Conservation (phyloP, 1,140 invertebrate genomes). For the Diorhabda carinulata region DNA sequence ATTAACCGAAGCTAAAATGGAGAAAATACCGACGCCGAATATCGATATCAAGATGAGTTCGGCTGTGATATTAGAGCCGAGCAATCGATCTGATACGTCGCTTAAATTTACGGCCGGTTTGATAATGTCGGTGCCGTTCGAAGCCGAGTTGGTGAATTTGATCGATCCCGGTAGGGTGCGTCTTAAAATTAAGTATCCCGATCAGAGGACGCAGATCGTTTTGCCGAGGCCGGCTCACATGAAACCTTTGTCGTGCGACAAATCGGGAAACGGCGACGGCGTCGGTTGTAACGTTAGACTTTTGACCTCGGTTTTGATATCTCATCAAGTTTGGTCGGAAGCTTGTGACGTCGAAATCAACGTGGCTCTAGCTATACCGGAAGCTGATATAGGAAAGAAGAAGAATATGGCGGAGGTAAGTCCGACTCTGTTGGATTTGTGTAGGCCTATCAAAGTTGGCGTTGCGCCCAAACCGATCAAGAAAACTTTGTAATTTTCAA, state of each 20-base stretch:
- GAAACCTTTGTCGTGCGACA: constrained; percentile 51
- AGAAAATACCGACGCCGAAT: constrained; percentile 60
- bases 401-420: constrained; percentile 56
- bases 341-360: constrained; percentile 84
- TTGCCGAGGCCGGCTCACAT: constrained; percentile 70
- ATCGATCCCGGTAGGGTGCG: constrained; percentile 67
- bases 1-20: constrained; percentile 60
- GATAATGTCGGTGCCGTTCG: constrained; percentile 77
- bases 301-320: constrained; percentile 79
- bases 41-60: constrained; percentile 64
- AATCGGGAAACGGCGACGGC: constrained; percentile 34
- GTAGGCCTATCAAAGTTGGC: constrained; percentile 85
- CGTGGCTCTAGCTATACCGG: constrained; percentile 73
- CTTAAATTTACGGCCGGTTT: constrained; percentile 93
- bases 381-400: constrained; percentile 55
- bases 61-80: constrained; percentile 81
- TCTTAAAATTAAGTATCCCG: constrained; percentile 86
- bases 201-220: constrained; percentile 80
- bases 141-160: constrained; percentile 81
- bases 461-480: constrained; percentile 85
- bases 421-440: constrained; percentile 73
- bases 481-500: constrained; percentile 38
- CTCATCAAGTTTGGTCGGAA: constrained; percentile 87
- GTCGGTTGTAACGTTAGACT: constrained; percentile 67
- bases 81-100: constrained; percentile 73